These are phyloP conservation scores for Muscidifurax raptorellus DNA, from an alignment of 1,140 invertebrate species.

Conservation along the genomic window DNA sequence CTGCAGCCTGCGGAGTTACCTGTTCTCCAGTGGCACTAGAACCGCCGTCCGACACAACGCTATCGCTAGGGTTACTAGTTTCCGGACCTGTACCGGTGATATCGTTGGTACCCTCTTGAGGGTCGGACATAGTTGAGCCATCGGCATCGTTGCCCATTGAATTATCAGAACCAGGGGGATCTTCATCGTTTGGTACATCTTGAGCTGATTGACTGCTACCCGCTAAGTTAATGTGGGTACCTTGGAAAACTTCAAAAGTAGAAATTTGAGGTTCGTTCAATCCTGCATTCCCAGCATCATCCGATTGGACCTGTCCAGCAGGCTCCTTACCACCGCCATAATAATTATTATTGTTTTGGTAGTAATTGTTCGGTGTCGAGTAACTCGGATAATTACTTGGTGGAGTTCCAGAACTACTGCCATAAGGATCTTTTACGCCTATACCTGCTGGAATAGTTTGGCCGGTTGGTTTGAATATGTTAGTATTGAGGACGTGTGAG, in stretches of 20 bases:
- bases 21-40: not conserved
- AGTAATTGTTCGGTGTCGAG: slow-evolving; percentile 13
- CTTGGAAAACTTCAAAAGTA: slow-evolving; percentile 63
- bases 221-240: slow-evolving; percentile 65
- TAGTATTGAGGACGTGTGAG: slow-evolving; percentile 69
- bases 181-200: not conserved
- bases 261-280: slow-evolving; percentile 33
- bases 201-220: not conserved
- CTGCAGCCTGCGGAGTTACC: not conserved
- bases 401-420: not conserved
- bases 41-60: not conserved
- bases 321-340: slow-evolving; percentile 3
- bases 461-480: slow-evolving; percentile 57
- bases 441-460: not conserved
- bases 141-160: slow-evolving; percentile 3
- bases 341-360: not conserved
- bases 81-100: not conserved
- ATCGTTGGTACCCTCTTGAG: slow-evolving; percentile 1
- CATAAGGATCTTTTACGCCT: slow-evolving; percentile 22
- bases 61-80: not conserved
- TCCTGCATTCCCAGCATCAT: not conserved
- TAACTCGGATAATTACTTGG: slow-evolving; percentile 5
- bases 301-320: not conserved
- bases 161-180: not conserved
- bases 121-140: not conserved